phyloP scores from a whole-genome alignment of 2,797 vertebrate species.

The Notoglanidium macrostoma region DNA sequence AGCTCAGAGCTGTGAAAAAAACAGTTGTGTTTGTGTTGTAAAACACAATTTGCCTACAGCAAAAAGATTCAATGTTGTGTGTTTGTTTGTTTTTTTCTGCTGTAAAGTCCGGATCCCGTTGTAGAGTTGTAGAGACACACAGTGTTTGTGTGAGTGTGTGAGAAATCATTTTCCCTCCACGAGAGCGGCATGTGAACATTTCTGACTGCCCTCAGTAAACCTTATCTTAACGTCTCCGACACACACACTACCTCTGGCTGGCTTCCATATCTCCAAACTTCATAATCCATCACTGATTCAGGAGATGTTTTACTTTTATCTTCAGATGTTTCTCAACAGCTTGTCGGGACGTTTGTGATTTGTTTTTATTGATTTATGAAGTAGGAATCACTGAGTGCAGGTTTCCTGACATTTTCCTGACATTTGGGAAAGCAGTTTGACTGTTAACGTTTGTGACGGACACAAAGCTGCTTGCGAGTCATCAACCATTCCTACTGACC shows the following conservation, averaged over 20 bases:
- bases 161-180: conserved; percentile 2
- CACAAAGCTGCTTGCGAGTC: neutral
- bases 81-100: neutral
- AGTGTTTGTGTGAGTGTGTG: neutral
- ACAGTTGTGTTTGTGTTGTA: neutral
- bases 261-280: neutral
- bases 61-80: neutral
- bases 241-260: neutral
- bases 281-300: neutral
- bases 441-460: neutral
- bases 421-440: neutral
- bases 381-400: neutral
- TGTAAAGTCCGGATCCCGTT: neutral
- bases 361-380: conserved; percentile 7
- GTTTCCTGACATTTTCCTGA: neutral
- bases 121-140: neutral
- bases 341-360: neutral
- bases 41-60: neutral
- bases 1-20: neutral
- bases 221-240: neutral
- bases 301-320: neutral
- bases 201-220: neutral
- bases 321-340: neutral
- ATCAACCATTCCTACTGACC: no score
- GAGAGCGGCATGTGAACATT: neutral